Evolutionary conservation across 2,888 invertebrate genomes (phyloP), one percentile per base, ranked within the genome.

Genomic region (Drosophila mayaguana): DNA sequence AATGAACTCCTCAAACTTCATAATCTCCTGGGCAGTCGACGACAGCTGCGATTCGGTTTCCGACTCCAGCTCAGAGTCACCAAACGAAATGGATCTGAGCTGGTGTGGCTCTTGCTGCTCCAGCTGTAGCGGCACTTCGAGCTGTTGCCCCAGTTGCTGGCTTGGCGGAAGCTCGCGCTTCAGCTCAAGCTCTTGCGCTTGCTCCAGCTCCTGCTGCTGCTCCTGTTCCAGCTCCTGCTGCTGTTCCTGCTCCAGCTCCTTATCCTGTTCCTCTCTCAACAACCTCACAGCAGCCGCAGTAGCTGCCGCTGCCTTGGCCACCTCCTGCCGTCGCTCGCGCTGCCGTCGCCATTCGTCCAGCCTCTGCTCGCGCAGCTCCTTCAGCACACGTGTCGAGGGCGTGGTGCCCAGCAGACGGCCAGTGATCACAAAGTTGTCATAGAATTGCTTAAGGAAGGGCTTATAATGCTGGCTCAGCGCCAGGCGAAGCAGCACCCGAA

Each of bases 401-500:
- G 90, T 88, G 14, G 92, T 91, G 61, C 91, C 91, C 73, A 89
- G 55, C 53, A 91, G 69, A 12, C 86, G 82, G 6, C 92, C 92
- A 63, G 86, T 91, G 42, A 90, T 74, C 54, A 93, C 89, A 72
- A 92, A 89, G 75, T 92, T 90, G 62, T 91, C 89, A 75, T 90
- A 91, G 84, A 92, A 91, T 72, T 92, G 87, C 80, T 92, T 92
- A 72, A 93, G 88, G 77, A 92, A 92, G 72, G 90, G 90, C 81
- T 92, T 92, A 66, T 92, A 90, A 70, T 92, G 91, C 75, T 91
- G 87, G 75, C 84, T 89, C 43, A 92, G 78, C 61, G 92, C 92
- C 80, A 90, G 73, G 68, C 92, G 90, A 55, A 92, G 78, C 61
- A 91, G 84, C 78, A 88, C 73, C 57, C 93, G 92, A 73, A 93